Percentiles rank a stretch among this genome's conserved stretches.
phyloP scores from a whole-genome alignment of 1,140 invertebrate species.

The Drosophila navojoa region DNA sequence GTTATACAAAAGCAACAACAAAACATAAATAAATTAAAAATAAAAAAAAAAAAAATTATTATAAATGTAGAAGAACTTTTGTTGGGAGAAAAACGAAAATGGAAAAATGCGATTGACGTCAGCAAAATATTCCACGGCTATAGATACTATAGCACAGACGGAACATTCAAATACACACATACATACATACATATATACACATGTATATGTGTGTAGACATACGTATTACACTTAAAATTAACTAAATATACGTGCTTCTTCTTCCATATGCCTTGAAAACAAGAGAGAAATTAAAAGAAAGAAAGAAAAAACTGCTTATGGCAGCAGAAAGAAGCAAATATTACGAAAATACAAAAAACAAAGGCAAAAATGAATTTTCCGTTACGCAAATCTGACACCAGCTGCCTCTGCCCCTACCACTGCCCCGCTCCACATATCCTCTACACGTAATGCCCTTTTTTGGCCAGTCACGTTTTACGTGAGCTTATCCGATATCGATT shows the following conservation, averaged over 20 bases:
- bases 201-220: constrained; percentile 39
- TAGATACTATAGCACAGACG: constrained; percentile 35
- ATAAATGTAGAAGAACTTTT: constrained; percentile 61
- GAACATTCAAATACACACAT: background rate
- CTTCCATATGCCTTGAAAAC: constrained; percentile 35
- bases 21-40: constrained; percentile 40
- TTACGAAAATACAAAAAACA: constrained; percentile 19
- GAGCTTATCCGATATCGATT: constrained; percentile 47
- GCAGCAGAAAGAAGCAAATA: constrained; percentile 49
- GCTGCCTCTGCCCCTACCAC: background rate
- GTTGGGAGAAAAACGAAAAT: constrained; percentile 69
- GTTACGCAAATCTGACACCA: constrained; percentile 55
- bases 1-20: constrained; percentile 19
- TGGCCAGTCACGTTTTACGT: background rate
- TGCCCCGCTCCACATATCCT: background rate
- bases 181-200: background rate
- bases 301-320: constrained; percentile 52
- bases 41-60: constrained; percentile 46
- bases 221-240: constrained; percentile 71
- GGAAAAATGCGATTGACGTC: constrained; percentile 81
- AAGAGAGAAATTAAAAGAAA: constrained; percentile 3
- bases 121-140: constrained; percentile 78
- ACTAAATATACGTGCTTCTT: constrained; percentile 48
- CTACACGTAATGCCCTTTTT: constrained; percentile 61
- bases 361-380: constrained; percentile 68